These are phyloP conservation scores for Petrocephalus zakoni DNA, from an alignment of 2,113 vertebrate genomes.

Conservation along the genomic window DNA sequence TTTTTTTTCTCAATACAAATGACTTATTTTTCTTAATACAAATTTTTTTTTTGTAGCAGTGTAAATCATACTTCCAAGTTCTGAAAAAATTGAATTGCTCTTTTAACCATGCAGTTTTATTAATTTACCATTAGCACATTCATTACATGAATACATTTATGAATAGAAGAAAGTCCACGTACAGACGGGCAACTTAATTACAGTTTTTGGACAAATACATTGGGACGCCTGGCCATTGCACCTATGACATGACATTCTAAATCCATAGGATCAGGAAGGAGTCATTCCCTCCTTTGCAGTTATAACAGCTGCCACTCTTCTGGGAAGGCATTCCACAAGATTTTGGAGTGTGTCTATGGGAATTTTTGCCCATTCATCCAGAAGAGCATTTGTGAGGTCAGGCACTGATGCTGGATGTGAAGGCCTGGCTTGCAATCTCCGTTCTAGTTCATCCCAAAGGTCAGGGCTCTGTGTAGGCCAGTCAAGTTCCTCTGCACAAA, in stretches of 20 bases:
- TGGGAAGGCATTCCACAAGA: not conserved
- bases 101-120: not conserved
- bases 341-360: not conserved
- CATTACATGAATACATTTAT: not conserved
- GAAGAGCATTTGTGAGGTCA: not conserved
- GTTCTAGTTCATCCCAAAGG: not conserved
- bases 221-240: not conserved
- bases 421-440: not conserved
- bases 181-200: not conserved
- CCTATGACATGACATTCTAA: not conserved
- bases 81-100: not conserved
- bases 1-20: not conserved
- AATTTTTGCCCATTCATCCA: too few relatives aligned
- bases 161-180: not conserved
- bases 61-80: not conserved
- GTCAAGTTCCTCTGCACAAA: too few relatives aligned
- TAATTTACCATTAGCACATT: not conserved
- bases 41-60: too few relatives aligned
- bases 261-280: not conserved
- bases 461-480: not conserved
- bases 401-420: not conserved
- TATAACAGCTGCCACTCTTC: not conserved
- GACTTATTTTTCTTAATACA: not conserved
- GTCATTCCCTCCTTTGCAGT: not conserved
- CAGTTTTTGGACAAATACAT: not conserved